A percentile compares a stretch with the other conserved stretches of the same genome.
Evolutionary conservation across 2,113 vertebrate species (phyloP).

Genomic region (Cyphomyrus plagiostoma): DNA sequence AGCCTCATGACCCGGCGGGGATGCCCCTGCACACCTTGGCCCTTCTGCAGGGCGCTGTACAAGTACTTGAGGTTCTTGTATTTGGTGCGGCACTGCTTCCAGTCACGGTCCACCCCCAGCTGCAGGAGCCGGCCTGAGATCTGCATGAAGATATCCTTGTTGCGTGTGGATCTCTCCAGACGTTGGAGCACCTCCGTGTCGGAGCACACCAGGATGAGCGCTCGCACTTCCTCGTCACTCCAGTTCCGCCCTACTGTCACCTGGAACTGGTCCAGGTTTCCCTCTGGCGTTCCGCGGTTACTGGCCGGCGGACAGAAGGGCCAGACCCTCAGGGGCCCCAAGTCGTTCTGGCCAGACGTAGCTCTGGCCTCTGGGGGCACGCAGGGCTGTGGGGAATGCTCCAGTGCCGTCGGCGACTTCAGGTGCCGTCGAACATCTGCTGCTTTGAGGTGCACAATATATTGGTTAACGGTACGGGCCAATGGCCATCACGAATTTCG

Average conservation of each 20-base stretch:
- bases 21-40: constrained; percentile 60
- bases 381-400: neutral
- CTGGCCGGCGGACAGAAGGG: constrained; percentile 1
- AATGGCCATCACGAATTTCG: neutral
- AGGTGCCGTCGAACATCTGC: neutral
- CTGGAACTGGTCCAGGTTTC: constrained; percentile 35
- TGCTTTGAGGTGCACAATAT: neutral
- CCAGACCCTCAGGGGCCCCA: neutral
- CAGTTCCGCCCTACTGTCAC: constrained; percentile 63
- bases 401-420: neutral
- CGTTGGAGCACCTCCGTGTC: constrained; percentile 72
- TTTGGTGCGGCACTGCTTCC: constrained; percentile 82
- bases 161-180: constrained; percentile 76
- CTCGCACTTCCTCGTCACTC: constrained; percentile 77
- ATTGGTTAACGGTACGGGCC: neutral
- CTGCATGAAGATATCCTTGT: constrained; percentile 82
- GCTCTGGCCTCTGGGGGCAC: neutral
- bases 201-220: constrained; percentile 71
- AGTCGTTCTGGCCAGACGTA: neutral
- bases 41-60: constrained; percentile 72
- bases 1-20: constrained; percentile 70
- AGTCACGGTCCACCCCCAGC: constrained; percentile 75
- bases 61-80: constrained; percentile 86
- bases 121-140: constrained; percentile 71
- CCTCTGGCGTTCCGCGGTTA: neutral